Evolutionary conservation across 92 coral and sea anemone species (phyloP).

Genomic region (Parazoanthus atlanticus): DNA sequence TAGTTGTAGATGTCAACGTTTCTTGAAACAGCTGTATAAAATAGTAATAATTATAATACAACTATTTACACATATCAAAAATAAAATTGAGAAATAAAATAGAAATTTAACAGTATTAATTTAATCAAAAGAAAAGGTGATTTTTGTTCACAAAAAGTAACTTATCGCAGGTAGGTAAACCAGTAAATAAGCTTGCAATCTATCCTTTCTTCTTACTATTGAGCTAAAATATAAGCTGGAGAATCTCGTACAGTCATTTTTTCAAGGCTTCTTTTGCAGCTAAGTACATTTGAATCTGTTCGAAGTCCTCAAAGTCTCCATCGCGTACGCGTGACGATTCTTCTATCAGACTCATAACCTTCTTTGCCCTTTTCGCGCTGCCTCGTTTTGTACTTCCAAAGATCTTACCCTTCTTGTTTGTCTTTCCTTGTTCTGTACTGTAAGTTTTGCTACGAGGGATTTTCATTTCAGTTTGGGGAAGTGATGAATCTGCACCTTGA

Average conservation of each 20-base stretch:
- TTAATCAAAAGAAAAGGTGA: no score
- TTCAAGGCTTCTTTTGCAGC: constrained; percentile 45
- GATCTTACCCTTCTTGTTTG: not conserved
- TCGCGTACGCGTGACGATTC: constrained; percentile 31
- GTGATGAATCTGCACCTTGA: not conserved
- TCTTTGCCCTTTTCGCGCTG: constrained; percentile 28
- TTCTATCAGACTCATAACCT: constrained; percentile 18
- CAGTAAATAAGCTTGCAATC: no score
- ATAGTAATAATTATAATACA: no score
- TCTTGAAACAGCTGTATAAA: no score
- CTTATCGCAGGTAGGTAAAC: no score
- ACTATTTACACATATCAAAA: no score
- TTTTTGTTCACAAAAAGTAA: no score
- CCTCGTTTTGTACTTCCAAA: constrained; percentile 17
- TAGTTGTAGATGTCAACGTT: no score
- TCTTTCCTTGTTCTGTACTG: not conserved
- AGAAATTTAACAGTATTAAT: no score
- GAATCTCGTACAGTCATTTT: not conserved
- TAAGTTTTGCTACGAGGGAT: not conserved
- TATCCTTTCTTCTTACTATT: no score
- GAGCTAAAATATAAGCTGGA: no score
- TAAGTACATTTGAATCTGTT: constrained; percentile 45
- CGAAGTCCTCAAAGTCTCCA: constrained; percentile 58
- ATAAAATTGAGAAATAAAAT: no score
- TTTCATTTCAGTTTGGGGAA: not conserved